Conservation (phyloP, 2,113 vertebrate species). For the Paramisgurnus dabryanus region DNA sequence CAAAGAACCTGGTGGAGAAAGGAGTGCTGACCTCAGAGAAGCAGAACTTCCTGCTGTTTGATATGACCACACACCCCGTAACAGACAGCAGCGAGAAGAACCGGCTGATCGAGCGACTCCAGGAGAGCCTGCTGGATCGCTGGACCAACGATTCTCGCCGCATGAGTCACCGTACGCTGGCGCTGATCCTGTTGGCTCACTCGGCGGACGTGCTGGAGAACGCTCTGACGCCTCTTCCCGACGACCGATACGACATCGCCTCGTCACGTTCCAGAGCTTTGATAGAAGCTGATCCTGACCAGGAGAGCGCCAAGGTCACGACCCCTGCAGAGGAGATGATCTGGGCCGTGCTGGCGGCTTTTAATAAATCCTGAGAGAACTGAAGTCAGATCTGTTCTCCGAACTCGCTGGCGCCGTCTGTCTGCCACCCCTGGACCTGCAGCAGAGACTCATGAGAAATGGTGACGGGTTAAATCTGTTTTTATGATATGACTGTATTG, state of each 20-base stretch:
- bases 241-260: conserved; percentile 77
- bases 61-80: conserved; percentile 86
- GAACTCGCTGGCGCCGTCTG: neutral
- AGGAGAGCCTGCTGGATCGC: conserved; percentile 79
- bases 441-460: too few species aligned
- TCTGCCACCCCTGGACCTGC: neutral
- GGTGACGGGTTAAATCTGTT: too few species aligned
- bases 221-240: conserved; percentile 71
- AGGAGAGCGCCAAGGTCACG: conserved; percentile 74
- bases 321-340: conserved; percentile 75
- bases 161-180: conserved; percentile 76
- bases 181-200: conserved; percentile 80
- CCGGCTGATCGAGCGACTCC: conserved; percentile 76
- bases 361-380: conserved; percentile 73
- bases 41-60: conserved; percentile 86
- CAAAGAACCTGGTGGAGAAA: conserved; percentile 85
- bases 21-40: conserved; percentile 84
- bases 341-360: conserved; percentile 84
- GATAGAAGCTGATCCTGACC: conserved; percentile 78
- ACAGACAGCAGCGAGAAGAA: conserved; percentile 79
- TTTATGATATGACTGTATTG: too few species aligned
- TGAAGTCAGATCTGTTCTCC: neutral
- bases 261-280: conserved; percentile 74
- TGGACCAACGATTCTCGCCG: conserved; percentile 80
- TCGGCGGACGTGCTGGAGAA: conserved; percentile 80